phyloP scores from a whole-genome alignment of 2,113 vertebrate species.

The Hypocryptadius cinnamomeus region DNA sequence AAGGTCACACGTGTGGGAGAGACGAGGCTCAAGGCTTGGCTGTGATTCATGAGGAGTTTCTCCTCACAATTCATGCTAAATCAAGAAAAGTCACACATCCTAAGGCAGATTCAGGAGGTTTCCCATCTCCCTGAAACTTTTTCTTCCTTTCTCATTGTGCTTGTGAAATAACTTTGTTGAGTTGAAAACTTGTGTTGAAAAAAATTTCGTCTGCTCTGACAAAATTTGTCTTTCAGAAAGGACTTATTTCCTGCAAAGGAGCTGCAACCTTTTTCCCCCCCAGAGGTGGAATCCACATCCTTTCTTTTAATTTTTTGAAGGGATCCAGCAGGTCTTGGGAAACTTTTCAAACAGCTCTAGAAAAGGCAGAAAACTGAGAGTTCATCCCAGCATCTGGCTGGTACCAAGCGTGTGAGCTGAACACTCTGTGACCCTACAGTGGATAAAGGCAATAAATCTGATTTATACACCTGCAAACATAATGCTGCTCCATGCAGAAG shows the following conservation, averaged over 20 bases:
- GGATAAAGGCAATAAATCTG: neutral
- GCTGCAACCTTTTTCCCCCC: neutral
- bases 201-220: neutral
- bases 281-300: neutral
- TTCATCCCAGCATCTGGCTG: neutral
- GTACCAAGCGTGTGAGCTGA: neutral
- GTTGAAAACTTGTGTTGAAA: neutral
- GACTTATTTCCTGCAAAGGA: neutral
- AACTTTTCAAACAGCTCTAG: neutral
- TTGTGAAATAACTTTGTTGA: neutral
- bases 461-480: neutral
- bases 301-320: neutral
- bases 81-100: neutral
- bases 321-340: neutral
- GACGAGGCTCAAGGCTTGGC: neutral
- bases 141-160: neutral
- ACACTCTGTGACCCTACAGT: neutral
- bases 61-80: neutral
- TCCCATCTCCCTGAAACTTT: neutral
- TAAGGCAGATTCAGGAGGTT: neutral
- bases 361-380: neutral
- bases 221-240: neutral
- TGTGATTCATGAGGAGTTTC: neutral
- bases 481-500: neutral
- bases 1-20: neutral